Evolutionary conservation across 1,140 invertebrate genomes (phyloP), one percentile per base, ranked within the genome.

Genomic region (Bombyx mori): DNA sequence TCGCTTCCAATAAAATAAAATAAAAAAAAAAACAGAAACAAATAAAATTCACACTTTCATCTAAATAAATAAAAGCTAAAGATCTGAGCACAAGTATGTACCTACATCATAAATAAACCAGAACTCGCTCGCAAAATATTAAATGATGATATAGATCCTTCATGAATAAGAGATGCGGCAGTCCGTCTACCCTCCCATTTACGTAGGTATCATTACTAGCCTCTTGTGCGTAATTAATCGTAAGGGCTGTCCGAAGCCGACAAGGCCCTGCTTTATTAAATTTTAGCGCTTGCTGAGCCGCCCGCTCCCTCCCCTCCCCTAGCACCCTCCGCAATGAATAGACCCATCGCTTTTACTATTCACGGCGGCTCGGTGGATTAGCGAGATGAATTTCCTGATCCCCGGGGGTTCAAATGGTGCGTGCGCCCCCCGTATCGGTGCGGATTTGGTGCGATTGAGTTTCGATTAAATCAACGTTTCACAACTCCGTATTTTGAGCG

Each of bases 211-310:
- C 79, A 80, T 77, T 75, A 77, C 77, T 75, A 62, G 66, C 73
- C 75, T 74, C 77, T 80, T 79, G 72, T 85, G 74, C 80, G 82
- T 86, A 83, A 86, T 86, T 83, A 86, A 86, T 84, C 73, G 80
- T 67, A 61, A 73, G 74, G 79, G 69, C 68, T 75, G 75, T 70
- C 75, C 76, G 65, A 65, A 56, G 64, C 68, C 69, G 68, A 65
- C 75, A 73, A 75, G 59, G 71, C 62, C 65, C 54, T 67, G 77
- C 76, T 86, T 86, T 86, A 86, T 86, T 86, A 86, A 86, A 86
- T 86, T 86, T 83, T 83, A 81, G 80, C 82, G 82, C 80, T 74
- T 75, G 69, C 70, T 62, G 42, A 57, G 60, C 65, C 56, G 58
- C 63, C 57, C 60, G 44, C 60, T 54, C 61, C 58, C 52, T 64